Evolutionary conservation across 2,113 vertebrate genomes (phyloP).

Genomic region (Pachycephala philippinensis): DNA sequence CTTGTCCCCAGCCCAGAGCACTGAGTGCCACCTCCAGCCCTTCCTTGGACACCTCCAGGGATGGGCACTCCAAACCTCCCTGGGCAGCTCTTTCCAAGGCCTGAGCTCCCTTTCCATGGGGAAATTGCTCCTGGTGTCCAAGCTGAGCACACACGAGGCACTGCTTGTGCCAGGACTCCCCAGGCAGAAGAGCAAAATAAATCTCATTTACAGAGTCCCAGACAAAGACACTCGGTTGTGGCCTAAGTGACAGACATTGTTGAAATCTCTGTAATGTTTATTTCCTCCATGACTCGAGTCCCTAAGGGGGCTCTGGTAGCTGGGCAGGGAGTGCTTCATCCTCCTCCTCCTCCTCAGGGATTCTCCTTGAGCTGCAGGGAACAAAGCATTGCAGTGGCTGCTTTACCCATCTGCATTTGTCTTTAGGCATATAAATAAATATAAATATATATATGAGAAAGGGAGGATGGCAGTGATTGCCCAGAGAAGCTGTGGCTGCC

Average conservation of each 20-base stretch:
- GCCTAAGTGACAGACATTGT: background rate
- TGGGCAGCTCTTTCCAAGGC: too few relatives aligned
- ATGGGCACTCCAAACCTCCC: background rate
- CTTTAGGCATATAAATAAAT: too few relatives aligned
- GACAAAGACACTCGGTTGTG: background rate
- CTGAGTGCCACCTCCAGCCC: background rate
- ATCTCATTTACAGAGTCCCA: background rate
- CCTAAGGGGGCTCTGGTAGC: background rate
- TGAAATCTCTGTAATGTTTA: background rate
- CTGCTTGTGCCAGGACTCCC: background rate
- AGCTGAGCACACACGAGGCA: fast-evolving
- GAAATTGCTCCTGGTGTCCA: fast-evolving
- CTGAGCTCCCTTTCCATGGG: too few relatives aligned
- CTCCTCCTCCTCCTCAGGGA: background rate
- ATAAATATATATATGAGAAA: background rate
- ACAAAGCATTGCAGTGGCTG: background rate
- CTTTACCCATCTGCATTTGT: background rate
- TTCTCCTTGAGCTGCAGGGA: background rate
- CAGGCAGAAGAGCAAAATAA: background rate
- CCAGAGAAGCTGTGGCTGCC: background rate
- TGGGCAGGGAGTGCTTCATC: background rate
- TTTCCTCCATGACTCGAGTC: background rate
- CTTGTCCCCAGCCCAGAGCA: background rate
- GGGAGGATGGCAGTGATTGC: background rate
- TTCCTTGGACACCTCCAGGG: background rate